A percentile compares a stretch with the other conserved stretches of the same genome.
phyloP scores from a whole-genome alignment of 1,140 invertebrate genomes.

The Neodiprion pinetum region DNA sequence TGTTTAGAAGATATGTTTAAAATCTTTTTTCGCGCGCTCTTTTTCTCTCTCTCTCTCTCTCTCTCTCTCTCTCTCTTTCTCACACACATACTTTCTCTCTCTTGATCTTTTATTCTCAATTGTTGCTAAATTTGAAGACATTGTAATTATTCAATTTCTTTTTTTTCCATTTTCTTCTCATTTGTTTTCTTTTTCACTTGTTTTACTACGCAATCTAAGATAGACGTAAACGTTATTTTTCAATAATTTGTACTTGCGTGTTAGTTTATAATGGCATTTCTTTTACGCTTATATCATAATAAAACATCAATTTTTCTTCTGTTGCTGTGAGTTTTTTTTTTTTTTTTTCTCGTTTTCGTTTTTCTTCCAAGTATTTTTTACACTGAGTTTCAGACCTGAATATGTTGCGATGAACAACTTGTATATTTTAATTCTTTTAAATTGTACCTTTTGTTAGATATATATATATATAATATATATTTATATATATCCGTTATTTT shows the following conservation, averaged over 20 bases:
- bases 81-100: not conserved
- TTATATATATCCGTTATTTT: no score
- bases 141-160: constrained; percentile 1
- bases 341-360: constrained; percentile 19
- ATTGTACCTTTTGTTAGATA: constrained; percentile 18
- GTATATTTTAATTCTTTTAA: constrained; percentile 25
- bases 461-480: not conserved
- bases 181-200: not conserved
- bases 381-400: constrained; percentile 56
- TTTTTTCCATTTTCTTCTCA: not conserved
- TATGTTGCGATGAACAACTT: constrained; percentile 53
- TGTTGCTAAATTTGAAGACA: constrained; percentile 1
- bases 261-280: constrained; percentile 59
- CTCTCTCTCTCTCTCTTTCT: constrained; percentile 40
- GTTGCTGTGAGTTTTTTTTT: not conserved
- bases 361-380: constrained; percentile 35
- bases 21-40: not conserved
- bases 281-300: not conserved
- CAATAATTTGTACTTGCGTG: constrained; percentile 62
- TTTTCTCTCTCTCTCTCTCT: constrained; percentile 47
- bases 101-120: not conserved
- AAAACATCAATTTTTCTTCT: not conserved
- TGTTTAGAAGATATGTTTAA: constrained; percentile 13
- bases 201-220: constrained; percentile 32
- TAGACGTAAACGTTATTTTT: constrained; percentile 50